A percentile compares a stretch with the other conserved stretches of the same genome.
Evolutionary conservation across 2,113 vertebrate genomes (phyloP).

Genomic region (Eclectus roratus): DNA sequence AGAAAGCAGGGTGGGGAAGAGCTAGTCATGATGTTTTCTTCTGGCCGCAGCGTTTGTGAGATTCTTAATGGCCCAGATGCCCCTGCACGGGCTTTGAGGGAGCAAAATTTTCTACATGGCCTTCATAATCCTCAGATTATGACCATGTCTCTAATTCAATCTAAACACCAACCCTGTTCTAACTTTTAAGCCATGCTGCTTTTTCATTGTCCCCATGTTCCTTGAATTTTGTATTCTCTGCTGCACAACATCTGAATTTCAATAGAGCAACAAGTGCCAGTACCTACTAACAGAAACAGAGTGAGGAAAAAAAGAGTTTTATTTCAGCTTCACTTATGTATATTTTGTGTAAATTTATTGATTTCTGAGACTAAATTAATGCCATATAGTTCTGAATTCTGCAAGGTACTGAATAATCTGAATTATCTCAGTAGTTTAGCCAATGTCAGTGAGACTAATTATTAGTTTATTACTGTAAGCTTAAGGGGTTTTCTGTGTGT

Average conservation of each 20-base stretch:
- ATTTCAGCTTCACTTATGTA: neutral
- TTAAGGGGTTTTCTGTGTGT: neutral
- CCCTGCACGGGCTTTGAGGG: rapidly evolving
- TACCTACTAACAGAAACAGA: neutral
- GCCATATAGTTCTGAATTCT: neutral
- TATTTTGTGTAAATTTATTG: neutral
- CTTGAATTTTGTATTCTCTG: neutral
- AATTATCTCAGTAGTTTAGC: neutral
- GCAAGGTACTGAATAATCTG: neutral
- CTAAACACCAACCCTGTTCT: neutral
- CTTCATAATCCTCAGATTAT: neutral
- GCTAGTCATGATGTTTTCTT: neutral
- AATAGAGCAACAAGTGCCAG: neutral
- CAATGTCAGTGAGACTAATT: neutral
- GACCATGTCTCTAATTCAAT: neutral
- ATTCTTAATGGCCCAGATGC: neutral
- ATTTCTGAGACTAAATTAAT: neutral
- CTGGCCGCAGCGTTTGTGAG: neutral
- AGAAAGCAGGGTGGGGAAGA: rapidly evolving
- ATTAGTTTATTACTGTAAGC: neutral
- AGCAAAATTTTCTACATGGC: neutral
- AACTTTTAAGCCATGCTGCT: neutral
- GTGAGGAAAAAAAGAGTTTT: neutral
- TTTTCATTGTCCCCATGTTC: neutral
- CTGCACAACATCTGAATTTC: neutral